Evolutionary conservation across 2,113 vertebrate genomes (phyloP), one percentile per base, ranked within the genome.

Genomic region (Eublepharis macularius): DNA sequence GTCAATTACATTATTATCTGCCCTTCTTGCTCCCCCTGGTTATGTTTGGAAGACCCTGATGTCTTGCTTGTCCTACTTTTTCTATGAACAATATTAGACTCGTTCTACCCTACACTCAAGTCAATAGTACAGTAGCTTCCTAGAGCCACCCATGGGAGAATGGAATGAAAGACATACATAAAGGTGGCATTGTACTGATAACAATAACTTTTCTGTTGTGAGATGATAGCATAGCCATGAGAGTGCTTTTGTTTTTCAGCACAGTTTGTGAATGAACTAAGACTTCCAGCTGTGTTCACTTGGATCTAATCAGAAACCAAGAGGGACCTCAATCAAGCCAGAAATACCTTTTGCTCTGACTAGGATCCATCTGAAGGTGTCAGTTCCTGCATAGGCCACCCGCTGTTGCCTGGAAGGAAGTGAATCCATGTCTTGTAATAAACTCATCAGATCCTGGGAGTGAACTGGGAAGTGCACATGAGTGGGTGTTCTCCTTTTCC

Each of bases 1-100:
- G 82, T 93, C 81, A 93, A 82, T 92, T 93, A 91, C 92, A 91
- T 86, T 70, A 86, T 94, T 87, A 84, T 89, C 72, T 90, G 82
- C 70, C 47, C 41, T 63, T 29, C 63, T 49, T 36, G 24, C 16
- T 68, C 10, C 34, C 57, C 6, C 12, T 26, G 3, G n/a, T 11
- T 75, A 47, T 41, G 4, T 41, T 47, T 49, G 26, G 14, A 74
- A n/a, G 8, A 54, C 3, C 41, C 19, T 57, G 21, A 49, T 57
- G 16, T 76, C 29, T 43, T 26, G 74, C 36, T 19, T 82, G 47
- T 88, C 41, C 66, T 39, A 82, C 80, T 85, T 80, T 78, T 80
- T 85, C 60, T 75, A 3, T 70, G 63, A n/a, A 41, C 82, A 34
- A 82, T 32, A 36, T 17, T 45, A 70, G 11, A 1, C 9, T 63